Evolutionary conservation across 2,797 vertebrate genomes (phyloP).

Genomic region (Megaceryle alcyon): DNA sequence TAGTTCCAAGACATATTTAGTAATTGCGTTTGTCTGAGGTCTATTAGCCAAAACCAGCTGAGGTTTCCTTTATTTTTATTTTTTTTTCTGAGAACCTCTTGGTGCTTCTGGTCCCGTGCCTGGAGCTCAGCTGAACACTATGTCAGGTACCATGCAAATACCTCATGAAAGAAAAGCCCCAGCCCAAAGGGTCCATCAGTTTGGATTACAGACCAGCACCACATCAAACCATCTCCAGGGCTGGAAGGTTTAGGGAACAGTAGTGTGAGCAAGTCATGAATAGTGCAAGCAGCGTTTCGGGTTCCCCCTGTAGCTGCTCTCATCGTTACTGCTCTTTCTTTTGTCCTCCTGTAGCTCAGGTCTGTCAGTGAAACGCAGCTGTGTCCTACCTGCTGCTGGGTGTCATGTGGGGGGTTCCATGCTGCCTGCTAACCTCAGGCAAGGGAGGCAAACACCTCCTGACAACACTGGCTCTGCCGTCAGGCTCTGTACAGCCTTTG

Average conservation of each 20-base stretch:
- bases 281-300: background rate
- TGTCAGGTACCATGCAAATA: background rate
- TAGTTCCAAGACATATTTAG: background rate
- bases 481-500: background rate
- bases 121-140: rapidly evolving
- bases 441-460: background rate
- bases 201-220: background rate
- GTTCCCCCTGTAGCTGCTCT: background rate
- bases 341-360: background rate
- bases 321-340: rapidly evolving
- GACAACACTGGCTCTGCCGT: background rate
- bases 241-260: background rate
- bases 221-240: background rate
- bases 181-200: background rate
- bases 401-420: rapidly evolving
- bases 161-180: background rate
- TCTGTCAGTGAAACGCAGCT: background rate
- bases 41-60: background rate
- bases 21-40: background rate
- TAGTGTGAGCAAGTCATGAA: background rate
- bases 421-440: background rate
- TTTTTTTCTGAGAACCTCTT: background rate
- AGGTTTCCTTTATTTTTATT: background rate
- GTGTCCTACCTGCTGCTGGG: background rate
- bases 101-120: background rate